Evolutionary conservation across 2,113 vertebrate genomes (phyloP).

Genomic region (Cynopterus brachyotis): DNA sequence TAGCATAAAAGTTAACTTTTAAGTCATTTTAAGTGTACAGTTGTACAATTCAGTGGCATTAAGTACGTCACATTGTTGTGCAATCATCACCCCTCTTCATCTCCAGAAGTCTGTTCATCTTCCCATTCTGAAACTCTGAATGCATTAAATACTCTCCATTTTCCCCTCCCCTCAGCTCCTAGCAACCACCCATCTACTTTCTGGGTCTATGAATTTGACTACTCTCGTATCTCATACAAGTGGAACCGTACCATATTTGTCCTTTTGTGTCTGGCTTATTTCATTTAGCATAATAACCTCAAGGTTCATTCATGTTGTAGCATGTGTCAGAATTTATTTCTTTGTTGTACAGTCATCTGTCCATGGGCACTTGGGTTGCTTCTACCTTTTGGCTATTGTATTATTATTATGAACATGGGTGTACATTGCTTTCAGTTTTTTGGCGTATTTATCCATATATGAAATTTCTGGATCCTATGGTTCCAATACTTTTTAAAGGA

Average conservation of each 20-base stretch:
- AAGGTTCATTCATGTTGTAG: background rate
- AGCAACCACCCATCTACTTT: background rate
- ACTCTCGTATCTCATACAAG: background rate
- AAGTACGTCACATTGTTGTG: background rate
- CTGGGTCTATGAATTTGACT: background rate
- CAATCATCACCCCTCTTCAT: background rate
- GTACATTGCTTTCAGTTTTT: background rate
- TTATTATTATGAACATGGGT: background rate
- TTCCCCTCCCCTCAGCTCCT: background rate
- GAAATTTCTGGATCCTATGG: background rate
- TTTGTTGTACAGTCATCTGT: background rate
- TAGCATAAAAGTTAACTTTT: background rate
- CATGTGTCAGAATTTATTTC: background rate
- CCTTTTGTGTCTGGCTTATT: background rate
- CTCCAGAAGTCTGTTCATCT: background rate
- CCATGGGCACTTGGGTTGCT: background rate
- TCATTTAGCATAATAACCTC: background rate
- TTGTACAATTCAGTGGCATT: background rate
- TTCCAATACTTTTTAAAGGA: background rate
- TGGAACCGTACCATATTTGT: background rate
- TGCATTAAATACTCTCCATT: background rate
- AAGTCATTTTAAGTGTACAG: background rate
- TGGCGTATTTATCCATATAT: background rate
- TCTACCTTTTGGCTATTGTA: background rate
- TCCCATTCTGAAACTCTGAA: background rate